Evolutionary conservation across 2,113 vertebrate genomes (phyloP), one percentile per base, ranked within the genome.

Genomic region (Alethe castanea): DNA sequence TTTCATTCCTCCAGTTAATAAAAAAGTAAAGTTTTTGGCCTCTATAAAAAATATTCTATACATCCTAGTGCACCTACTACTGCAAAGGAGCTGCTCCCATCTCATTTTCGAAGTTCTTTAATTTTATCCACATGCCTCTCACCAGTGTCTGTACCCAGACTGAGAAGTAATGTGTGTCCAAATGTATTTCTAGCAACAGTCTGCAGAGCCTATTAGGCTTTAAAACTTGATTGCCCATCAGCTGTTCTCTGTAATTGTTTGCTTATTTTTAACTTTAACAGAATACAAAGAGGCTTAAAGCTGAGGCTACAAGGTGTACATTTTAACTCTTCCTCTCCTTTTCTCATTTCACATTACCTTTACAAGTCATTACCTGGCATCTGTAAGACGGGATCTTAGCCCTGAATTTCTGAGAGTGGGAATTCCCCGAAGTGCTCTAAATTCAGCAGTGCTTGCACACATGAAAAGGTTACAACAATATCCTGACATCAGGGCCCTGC

Each of bases 91-190:
- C 62, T 77, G 28, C 70, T 94, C 88, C 59, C 5, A 54, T 87
- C 64, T 90, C 19, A 14, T 91, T 94, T 84, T 77, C 28, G 86
- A 67, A 83, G 33, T 88, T 93, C 38, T 26, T 78, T 97, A 82
- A 96, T 97, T 97, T 97, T 53, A 95, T 86, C 65, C 96, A 92
- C 79, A 94, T 97, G 92, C 56, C 44, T 94, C 61, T 64, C 45
- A 88, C 53, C 42, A 61, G 44, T 53, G 42, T 65, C 77, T 76
- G 61, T 80, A 85, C 86, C 65, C 62, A 92, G 86, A 82, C 62
- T 42, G 74, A 84, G 74, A 38, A 84, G 35, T 78, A 12, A 54
- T 53, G 23, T 42, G 54, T 62, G 67, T 81, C 69, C 81, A 88
- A 96, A 96, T 69, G 44, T 72, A 47, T 90, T 84, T 96, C 78